Base-by-base conservation (phyloP, 2,113 vertebrate genomes). In the Pongo abelii region DNA sequence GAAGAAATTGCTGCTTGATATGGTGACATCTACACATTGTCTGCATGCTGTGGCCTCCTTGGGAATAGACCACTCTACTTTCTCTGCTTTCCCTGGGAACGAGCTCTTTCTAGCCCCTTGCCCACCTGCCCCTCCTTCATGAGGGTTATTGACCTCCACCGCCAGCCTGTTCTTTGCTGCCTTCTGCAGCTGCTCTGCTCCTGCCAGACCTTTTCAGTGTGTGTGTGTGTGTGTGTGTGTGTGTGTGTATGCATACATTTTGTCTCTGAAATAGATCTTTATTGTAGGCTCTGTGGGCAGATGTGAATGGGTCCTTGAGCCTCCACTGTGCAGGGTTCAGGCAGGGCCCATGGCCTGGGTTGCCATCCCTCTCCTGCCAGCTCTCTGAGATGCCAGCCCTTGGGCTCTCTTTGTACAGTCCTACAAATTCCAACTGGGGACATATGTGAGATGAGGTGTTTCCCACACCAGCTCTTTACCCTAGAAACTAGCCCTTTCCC, bases 401-500 rank as follows among this genome's bases (percentile, higher is more conserved):
- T 92, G 94, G 89, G 80, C 75, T 95, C 67, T 88, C 92, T 98
- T 84, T 95, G 86, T 35, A 25, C 91, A 94, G 75, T 22, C 77
- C 57, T 52, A 22, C 0, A 40, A 48, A 40, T 2, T 46, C 3
- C 11, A 75, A 50, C 69, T 38, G 18, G 48, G 35, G 46, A 18
- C 30, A 46, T 7, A 40, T 1, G 25, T n/a, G 61, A 91, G 80
- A n/a, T 6, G 23, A 78, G 84, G n/a, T 12, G 1, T 72, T 50
- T 46, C 69, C 83, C 48, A 35, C 20, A 57, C n/a, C 50, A 20
- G 40, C 23, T 87, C 61, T 6, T 48, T 30, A 30, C 74, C 64
- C 59, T 14, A 32, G 0, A 48, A 84, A 25, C 8, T 0, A 40
- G 57, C 18, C 48, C 30, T 67, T 52, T n/a, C 55, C 35, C 20